A percentile compares a stretch with the other conserved stretches of the same genome.
These are phyloP conservation scores for Brachionus asplanchnoidis DNA, from an alignment of 1,140 invertebrate genomes.

Conservation along the genomic window DNA sequence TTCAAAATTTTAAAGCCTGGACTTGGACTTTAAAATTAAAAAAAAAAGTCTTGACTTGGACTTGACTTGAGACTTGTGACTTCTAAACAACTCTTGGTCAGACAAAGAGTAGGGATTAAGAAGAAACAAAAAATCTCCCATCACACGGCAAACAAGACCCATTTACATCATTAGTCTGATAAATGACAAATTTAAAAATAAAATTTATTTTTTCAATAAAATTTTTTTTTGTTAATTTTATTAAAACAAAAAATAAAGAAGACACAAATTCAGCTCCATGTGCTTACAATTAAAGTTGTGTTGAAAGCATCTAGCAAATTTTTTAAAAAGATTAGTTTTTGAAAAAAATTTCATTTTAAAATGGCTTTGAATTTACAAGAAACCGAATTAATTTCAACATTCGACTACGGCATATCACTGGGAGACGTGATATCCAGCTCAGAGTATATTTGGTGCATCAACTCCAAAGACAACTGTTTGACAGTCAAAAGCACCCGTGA, in stretches of 20 bases:
- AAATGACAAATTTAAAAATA: no score
- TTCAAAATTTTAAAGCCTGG: no score
- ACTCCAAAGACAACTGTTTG: constrained; percentile 5
- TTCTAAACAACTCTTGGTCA: no score
- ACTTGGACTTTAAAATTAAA: no score
- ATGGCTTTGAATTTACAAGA: constrained; percentile 33
- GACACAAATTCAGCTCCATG: neutral
- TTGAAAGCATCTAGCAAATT: no score
- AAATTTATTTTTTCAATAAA: no score
- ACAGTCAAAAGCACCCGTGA: neutral
- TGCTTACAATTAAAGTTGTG: neutral
- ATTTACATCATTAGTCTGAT: no score
- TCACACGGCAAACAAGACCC: no score
- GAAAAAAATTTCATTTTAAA: neutral
- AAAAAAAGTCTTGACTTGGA: no score
- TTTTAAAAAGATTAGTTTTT: neutral
- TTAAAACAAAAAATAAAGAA: neutral
- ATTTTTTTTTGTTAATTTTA: neutral
- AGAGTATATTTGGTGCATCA: constrained; percentile 9
- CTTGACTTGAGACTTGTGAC: no score
- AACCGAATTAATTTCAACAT: constrained; percentile 16
- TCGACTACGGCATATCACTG: constrained; percentile 8
- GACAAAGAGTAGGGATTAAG: no score
- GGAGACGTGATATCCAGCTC: neutral
- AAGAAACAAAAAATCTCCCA: no score